phyloP scores from a whole-genome alignment of 2,888 invertebrate genomes.

The Epirrhoe tristata region DNA sequence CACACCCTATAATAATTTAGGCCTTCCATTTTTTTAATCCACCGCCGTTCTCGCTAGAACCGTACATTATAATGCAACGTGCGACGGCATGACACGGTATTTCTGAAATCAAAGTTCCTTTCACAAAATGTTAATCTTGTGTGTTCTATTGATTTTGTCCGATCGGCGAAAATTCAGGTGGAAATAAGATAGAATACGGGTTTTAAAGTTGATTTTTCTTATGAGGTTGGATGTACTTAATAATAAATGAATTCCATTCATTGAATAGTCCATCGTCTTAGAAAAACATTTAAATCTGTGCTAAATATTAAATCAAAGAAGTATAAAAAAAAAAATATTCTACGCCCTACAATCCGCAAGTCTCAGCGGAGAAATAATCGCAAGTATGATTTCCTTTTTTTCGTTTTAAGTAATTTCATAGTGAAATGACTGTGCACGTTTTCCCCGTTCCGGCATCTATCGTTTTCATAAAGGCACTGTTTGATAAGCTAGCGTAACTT shows the following conservation, averaged over 20 bases:
- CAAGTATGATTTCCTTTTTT: not conserved
- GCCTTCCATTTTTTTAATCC: conserved; percentile 19
- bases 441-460: conserved; percentile 64
- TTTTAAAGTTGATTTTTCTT: not conserved
- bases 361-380: too few species aligned
- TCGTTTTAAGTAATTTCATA: conserved; percentile 26
- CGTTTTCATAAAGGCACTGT: conserved; percentile 65
- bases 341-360: too few species aligned
- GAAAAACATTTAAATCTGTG: too few species aligned
- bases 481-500: conserved; percentile 64
- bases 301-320: too few species aligned
- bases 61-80: conserved; percentile 59
- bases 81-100: conserved; percentile 61
- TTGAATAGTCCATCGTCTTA: too few species aligned
- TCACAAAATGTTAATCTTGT: conserved; percentile 49
- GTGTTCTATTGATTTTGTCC: conserved; percentile 51
- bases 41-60: conserved; percentile 21
- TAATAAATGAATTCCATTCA: too few species aligned
- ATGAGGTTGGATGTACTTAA: too few species aligned
- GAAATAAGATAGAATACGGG: conserved; percentile 9
- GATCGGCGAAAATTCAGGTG: conserved; percentile 25
- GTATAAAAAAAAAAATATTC: too few species aligned
- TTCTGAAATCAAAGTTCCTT: conserved; percentile 59
- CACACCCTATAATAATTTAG: conserved; percentile 37
- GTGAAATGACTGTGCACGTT: conserved; percentile 59